Conservation (phyloP, 2,797 vertebrate genomes). For the Gobionotothen gibberifrons region DNA sequence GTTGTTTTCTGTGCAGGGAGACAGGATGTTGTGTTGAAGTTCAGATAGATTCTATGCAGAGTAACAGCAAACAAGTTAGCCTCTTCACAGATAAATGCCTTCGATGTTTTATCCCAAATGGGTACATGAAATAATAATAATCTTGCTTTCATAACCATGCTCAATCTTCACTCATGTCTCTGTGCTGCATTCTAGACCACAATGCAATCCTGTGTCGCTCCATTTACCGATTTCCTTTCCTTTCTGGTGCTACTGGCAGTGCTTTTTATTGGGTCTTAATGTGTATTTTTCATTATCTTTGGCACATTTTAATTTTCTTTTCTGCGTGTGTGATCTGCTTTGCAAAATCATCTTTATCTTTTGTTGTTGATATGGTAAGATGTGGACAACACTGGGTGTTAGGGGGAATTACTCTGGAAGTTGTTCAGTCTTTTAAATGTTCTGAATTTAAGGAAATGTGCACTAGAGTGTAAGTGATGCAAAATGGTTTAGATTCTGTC, state of each 20-base stretch:
- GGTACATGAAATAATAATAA: slow-evolving; percentile 78
- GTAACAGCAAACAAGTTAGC: slow-evolving; percentile 82
- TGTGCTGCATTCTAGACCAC: slow-evolving; percentile 77
- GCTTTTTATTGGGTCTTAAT: slow-evolving; percentile 82
- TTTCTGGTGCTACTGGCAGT: slow-evolving; percentile 83
- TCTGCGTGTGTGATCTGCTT: slow-evolving; percentile 51
- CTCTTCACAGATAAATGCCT: slow-evolving; percentile 83
- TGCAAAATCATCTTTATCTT: slow-evolving; percentile 75
- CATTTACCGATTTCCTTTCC: slow-evolving; percentile 78
- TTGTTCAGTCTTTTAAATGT: slow-evolving; percentile 68
- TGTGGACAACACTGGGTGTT: slow-evolving; percentile 71
- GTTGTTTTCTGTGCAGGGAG: slow-evolving; percentile 30
- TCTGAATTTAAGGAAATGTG: slow-evolving; percentile 88
- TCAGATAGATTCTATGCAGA: slow-evolving; percentile 88
- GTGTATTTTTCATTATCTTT: slow-evolving; percentile 79
- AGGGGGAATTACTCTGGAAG: slow-evolving; percentile 46
- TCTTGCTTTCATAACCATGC: slow-evolving; percentile 73
- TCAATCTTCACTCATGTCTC: slow-evolving; percentile 82
- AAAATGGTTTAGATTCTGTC: slow-evolving; percentile 87
- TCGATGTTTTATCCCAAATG: slow-evolving; percentile 85
- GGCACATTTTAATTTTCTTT: slow-evolving; percentile 73
- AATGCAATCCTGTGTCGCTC: slow-evolving; percentile 78
- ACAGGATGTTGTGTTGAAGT: slow-evolving; percentile 14
- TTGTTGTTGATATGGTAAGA: slow-evolving; percentile 84
- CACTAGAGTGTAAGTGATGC: slow-evolving; percentile 89